Conservation (phyloP, 2,797 vertebrate species). For the Prionace glauca region DNA sequence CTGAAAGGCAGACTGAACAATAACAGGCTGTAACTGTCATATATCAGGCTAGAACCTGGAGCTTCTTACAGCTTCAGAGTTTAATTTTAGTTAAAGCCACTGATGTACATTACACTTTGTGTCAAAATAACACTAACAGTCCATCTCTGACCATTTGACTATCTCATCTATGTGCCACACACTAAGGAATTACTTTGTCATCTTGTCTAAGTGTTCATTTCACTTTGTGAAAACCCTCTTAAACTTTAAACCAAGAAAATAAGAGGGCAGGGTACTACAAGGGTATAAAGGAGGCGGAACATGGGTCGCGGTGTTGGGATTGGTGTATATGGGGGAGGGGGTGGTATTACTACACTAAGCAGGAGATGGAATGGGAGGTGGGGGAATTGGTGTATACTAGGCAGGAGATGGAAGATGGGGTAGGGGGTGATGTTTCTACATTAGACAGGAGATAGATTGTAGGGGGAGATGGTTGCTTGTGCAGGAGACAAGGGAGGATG, state of each 20-base stretch:
- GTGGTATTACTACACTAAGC: too few species aligned
- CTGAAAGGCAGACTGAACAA: background rate
- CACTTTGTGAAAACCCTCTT: background rate
- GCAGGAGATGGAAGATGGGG: too few species aligned
- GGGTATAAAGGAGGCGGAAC: fast-evolving
- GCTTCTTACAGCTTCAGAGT: background rate
- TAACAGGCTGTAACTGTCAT: background rate
- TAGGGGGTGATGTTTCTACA: background rate
- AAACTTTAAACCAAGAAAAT: background rate
- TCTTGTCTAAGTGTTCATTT: background rate
- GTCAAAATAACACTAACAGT: background rate
- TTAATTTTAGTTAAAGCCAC: background rate
- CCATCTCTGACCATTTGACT: background rate
- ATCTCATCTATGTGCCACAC: background rate
- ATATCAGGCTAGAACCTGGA: background rate
- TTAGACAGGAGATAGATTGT: too few species aligned
- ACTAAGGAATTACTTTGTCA: background rate
- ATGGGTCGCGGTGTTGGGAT: background rate
- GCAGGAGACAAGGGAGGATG: too few species aligned
- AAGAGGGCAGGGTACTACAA: constrained; percentile 30
- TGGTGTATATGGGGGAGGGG: too few species aligned
- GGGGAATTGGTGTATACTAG: background rate
- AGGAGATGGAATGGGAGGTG: fast-evolving
- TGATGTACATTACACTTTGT: background rate
- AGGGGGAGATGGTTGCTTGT: background rate